phyloP scores from a whole-genome alignment of 2,797 vertebrate genomes.

The Typhlichthys subterraneus region DNA sequence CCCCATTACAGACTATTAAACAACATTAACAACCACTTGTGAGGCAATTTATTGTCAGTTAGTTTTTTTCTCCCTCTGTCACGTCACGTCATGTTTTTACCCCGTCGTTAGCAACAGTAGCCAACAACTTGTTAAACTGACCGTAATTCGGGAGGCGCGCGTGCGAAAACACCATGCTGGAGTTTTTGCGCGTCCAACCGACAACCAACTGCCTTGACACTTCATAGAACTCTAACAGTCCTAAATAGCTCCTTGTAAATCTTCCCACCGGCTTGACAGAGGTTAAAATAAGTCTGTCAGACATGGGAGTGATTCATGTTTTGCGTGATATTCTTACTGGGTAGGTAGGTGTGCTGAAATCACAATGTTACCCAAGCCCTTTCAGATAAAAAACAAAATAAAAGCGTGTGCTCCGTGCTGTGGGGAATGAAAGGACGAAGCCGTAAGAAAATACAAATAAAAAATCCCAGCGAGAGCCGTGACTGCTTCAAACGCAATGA shows the following conservation, averaged over 20 bases:
- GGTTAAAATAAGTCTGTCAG: constrained; percentile 38
- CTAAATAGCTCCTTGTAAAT: constrained; percentile 53
- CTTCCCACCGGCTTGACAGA: constrained; percentile 16
- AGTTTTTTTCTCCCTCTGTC: constrained; percentile 46
- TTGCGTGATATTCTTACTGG: constrained; percentile 36
- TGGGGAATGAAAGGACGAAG: constrained; percentile 23
- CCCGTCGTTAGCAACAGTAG: constrained; percentile 12
- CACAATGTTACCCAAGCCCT: constrained; percentile 17
- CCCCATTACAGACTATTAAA: constrained; percentile 51
- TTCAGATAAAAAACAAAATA: constrained; percentile 45
- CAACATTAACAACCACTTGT: constrained; percentile 57
- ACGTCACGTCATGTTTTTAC: constrained; percentile 51
- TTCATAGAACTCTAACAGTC: neutral
- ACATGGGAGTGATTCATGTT: constrained; percentile 52
- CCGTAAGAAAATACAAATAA: constrained; percentile 10
- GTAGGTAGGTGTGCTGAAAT: constrained; percentile 42
- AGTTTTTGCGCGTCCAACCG: neutral
- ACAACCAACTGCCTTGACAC: too few relatives aligned
- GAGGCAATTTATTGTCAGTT: constrained; percentile 50
- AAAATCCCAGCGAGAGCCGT: constrained; percentile 48
- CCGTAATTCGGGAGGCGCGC: constrained; percentile 51
- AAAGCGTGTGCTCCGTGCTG: too few relatives aligned
- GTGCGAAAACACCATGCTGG: constrained; percentile 16
- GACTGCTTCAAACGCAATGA: constrained; percentile 49
- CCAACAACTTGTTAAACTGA: constrained; percentile 46